Percentiles rank a stretch among this genome's conserved stretches.
phyloP scores from a whole-genome alignment of 2,888 invertebrate species.

The Spatulosminthurus flaviceps region DNA sequence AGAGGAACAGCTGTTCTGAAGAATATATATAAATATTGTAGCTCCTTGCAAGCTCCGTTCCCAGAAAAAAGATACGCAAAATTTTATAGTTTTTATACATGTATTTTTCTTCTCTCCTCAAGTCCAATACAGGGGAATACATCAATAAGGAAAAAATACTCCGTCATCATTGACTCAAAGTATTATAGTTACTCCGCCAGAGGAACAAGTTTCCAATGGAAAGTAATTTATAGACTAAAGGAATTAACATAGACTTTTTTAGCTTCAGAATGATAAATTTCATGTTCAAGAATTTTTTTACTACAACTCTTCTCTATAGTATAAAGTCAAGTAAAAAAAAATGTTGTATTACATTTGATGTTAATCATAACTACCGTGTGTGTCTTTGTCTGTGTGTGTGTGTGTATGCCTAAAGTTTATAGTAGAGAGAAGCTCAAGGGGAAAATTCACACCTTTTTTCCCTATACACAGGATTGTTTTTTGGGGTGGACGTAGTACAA shows the following conservation, averaged over 20 bases:
- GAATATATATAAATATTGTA: too few relatives aligned
- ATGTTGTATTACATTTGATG: background rate
- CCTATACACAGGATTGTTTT: too few relatives aligned
- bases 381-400: too few relatives aligned
- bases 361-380: background rate
- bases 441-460: constrained; percentile 9
- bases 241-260: background rate
- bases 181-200: background rate
- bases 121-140: too few relatives aligned
- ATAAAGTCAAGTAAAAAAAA: too few relatives aligned
- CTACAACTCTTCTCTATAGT: too few relatives aligned
- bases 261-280: constrained; percentile 3
- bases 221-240: background rate
- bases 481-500: background rate
- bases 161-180: background rate
- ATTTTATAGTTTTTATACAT: too few relatives aligned
- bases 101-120: too few relatives aligned
- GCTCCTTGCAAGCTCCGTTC: too few relatives aligned
- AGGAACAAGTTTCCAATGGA: constrained; percentile 9
- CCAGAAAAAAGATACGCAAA: too few relatives aligned
- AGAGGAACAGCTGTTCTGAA: too few relatives aligned
- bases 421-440: background rate
- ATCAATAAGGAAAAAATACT: background rate
- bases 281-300: background rate
- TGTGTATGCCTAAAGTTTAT: too few relatives aligned